A percentile compares a stretch with the other conserved stretches of the same genome.
Evolutionary conservation across 2,888 invertebrate species (phyloP).

Genomic region (Apamea crenata): DNA sequence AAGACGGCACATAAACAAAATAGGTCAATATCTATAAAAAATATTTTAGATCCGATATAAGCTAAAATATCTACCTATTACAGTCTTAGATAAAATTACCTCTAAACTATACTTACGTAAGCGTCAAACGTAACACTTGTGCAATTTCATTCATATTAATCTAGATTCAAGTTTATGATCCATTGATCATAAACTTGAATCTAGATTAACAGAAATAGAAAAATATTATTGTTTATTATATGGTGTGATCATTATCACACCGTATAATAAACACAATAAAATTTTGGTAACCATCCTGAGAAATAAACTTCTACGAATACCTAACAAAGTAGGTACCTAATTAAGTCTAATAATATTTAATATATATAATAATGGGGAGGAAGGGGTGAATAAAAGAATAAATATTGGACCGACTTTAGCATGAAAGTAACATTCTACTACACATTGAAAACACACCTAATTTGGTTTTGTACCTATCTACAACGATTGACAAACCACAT

Average conservation of each 20-base stretch:
- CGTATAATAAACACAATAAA: not conserved
- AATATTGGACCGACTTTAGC: not conserved
- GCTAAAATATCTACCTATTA: conserved; percentile 4
- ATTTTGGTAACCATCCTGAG: not conserved
- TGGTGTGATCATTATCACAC: no score
- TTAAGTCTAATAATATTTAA: not conserved
- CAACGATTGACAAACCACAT: conserved; percentile 3
- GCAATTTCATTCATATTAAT: not conserved
- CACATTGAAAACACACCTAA: not conserved
- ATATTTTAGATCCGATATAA: conserved; percentile 22
- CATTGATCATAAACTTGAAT: no score
- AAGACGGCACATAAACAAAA: no score
- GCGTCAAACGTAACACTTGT: not conserved
- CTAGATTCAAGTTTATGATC: conserved; percentile 37
- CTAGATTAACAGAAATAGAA: no score
- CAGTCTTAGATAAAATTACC: not conserved
- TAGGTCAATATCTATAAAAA: no score
- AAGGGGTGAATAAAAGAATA: not conserved
- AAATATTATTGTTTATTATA: no score
- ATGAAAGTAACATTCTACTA: not conserved
- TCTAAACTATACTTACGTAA: conserved; percentile 16
- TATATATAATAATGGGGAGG: not conserved
- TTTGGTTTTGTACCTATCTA: no score
- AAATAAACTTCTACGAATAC: no score
- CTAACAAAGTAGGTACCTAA: not conserved